A percentile compares a stretch with the other conserved stretches of the same genome.
phyloP scores from a whole-genome alignment of 2,797 vertebrate genomes.

The Bovichtus diacanthus region DNA sequence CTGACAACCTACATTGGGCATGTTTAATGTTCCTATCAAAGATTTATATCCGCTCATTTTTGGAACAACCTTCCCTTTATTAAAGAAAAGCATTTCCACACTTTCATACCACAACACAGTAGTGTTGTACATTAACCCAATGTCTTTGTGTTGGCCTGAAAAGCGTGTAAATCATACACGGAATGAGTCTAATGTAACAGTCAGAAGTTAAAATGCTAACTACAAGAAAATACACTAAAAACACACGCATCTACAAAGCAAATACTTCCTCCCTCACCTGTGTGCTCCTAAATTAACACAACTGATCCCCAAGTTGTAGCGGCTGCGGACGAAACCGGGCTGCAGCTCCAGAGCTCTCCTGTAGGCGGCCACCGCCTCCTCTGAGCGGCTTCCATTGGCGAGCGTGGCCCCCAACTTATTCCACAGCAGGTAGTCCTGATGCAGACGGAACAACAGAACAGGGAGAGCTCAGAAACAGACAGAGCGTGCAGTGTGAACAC shows the following conservation, averaged over 20 bases:
- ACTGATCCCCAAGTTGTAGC: conserved; percentile 98
- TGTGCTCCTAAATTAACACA: conserved; percentile 97
- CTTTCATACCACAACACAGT: background rate
- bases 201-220: background rate
- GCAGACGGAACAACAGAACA: background rate
- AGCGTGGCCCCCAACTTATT: conserved; percentile 97
- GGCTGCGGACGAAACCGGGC: conserved; percentile 96
- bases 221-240: background rate
- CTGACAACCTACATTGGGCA: background rate
- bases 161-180: background rate
- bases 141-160: background rate
- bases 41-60: background rate
- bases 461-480: conserved; percentile 4
- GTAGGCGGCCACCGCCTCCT: conserved; percentile 96
- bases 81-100: background rate
- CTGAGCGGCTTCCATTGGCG: conserved; percentile 96
- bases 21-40: background rate
- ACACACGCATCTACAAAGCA: background rate
- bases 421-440: conserved; percentile 96
- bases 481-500: background rate
- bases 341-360: conserved; percentile 95
- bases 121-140: background rate
- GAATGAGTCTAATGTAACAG: background rate
- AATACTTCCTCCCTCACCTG: conserved; percentile 84
- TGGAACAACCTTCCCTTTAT: background rate